Evolutionary conservation across 2,113 vertebrate species (phyloP).

Genomic region (Hippocampus barbouri): DNA sequence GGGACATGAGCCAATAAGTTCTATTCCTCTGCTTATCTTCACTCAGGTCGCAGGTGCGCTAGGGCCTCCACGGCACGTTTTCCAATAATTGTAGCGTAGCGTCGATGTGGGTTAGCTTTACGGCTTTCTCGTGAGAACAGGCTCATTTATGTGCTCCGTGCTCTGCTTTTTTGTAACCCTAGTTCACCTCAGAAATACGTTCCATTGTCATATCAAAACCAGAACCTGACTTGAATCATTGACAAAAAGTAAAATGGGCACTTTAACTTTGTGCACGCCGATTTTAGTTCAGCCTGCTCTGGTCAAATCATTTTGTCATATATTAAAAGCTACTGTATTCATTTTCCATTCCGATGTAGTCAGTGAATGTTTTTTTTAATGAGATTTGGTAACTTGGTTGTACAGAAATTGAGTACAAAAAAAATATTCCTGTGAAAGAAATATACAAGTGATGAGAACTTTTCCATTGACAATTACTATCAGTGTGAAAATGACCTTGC

Average conservation of each 20-base stretch:
- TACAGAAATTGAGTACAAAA: background rate
- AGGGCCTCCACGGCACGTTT: background rate
- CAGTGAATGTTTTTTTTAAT: background rate
- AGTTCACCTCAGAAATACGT: background rate
- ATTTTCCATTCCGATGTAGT: slow-evolving; percentile 8
- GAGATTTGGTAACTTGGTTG: background rate
- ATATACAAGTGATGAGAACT: background rate
- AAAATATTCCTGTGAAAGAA: slow-evolving; percentile 10
- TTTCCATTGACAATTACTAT: background rate
- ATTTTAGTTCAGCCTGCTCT: background rate
- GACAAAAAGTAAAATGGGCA: background rate
- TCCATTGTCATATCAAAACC: background rate
- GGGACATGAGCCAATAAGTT: background rate
- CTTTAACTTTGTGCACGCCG: background rate
- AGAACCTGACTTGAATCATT: background rate
- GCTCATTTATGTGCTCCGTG: background rate
- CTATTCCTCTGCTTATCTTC: background rate
- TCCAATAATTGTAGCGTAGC: too few species aligned
- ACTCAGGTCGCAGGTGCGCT: background rate
- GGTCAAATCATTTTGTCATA: background rate
- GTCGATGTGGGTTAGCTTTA: too few species aligned
- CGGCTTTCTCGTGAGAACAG: too few species aligned
- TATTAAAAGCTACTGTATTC: background rate
- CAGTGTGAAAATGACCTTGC: background rate
- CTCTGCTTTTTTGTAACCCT: background rate